Conservation (phyloP, 2,113 vertebrate species). For the Enhydra lutris region DNA sequence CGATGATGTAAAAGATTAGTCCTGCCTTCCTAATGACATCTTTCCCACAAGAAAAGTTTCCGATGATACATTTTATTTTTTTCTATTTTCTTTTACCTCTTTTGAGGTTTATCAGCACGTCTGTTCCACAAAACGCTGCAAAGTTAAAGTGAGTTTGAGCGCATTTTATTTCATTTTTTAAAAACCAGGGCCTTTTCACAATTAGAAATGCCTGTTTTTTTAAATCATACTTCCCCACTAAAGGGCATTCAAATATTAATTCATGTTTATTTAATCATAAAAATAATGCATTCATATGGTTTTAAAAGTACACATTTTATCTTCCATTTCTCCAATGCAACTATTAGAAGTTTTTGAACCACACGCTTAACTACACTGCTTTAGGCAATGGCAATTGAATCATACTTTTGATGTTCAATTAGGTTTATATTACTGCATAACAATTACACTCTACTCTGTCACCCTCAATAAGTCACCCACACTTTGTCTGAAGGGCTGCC, state of each 20-base stretch:
- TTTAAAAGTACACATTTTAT: neutral
- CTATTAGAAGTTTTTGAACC: neutral
- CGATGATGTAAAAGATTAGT: neutral
- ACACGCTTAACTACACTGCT: neutral
- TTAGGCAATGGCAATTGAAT: neutral
- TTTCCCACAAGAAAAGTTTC: neutral
- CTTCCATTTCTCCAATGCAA: neutral
- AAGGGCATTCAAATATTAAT: neutral
- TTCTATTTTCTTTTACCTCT: neutral
- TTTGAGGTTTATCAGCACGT: neutral
- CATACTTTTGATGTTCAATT: neutral
- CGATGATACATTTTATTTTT: neutral
- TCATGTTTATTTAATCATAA: neutral
- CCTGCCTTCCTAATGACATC: neutral
- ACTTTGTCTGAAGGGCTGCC: neutral
- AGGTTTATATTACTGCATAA: neutral
- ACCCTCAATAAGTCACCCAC: neutral
- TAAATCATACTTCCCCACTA: neutral
- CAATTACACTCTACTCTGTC: neutral
- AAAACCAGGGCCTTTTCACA: neutral
- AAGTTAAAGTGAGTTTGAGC: neutral
- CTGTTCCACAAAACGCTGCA: neutral
- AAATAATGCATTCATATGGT: neutral
- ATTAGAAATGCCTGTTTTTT: neutral
- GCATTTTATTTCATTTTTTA: neutral